phyloP scores from a whole-genome alignment of 2,888 invertebrate species.

The Laothoe populi region DNA sequence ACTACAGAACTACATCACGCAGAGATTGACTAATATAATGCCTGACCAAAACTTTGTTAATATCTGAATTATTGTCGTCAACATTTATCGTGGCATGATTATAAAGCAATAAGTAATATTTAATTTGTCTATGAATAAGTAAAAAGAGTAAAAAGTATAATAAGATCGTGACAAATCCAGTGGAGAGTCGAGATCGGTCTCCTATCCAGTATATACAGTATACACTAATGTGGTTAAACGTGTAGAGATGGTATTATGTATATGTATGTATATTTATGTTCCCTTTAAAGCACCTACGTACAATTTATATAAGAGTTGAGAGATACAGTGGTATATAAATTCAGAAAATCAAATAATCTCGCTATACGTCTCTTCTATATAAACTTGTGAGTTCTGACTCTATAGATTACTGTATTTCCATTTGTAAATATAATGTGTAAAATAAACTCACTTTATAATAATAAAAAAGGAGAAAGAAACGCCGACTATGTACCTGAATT shows the following conservation, averaged over 20 bases:
- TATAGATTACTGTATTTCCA: constrained; percentile 24
- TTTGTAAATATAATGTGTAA: constrained; percentile 24
- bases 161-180: background rate
- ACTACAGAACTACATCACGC: background rate
- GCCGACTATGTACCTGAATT: constrained; percentile 83
- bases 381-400: background rate
- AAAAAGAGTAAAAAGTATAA: background rate
- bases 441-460: constrained; percentile 53
- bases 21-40: background rate
- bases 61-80: background rate
- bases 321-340: constrained; percentile 20
- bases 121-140: background rate
- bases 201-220: too few relatives aligned
- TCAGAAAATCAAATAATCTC: constrained; percentile 1
- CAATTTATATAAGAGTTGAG: constrained; percentile 9
- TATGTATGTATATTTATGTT: background rate
- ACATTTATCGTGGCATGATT: background rate
- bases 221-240: too few relatives aligned
- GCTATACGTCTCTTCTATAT: background rate
- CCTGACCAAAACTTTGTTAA: background rate
- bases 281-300: constrained; percentile 11
- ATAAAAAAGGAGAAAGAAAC: constrained; percentile 51
- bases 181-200: background rate
- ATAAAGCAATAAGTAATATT: background rate
- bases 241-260: background rate